Evolutionary conservation across 1,140 invertebrate genomes (phyloP).

Genomic region (Drosophila parvula): DNA sequence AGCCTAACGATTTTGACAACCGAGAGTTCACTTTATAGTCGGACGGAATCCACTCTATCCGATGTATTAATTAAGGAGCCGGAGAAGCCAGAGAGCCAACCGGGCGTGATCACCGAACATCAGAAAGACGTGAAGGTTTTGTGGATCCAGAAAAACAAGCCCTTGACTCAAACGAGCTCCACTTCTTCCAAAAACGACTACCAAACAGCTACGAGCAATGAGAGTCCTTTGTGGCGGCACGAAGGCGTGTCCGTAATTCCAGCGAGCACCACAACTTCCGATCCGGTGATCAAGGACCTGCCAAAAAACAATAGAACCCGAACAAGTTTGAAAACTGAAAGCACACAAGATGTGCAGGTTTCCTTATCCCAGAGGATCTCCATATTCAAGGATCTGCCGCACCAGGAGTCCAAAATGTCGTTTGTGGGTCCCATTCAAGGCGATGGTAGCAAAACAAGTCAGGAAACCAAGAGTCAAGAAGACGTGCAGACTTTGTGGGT

Average conservation of each 20-base stretch:
- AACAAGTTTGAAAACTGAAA: background rate
- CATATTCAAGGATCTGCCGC: too few species aligned
- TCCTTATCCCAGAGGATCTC: background rate
- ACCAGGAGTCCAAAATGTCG: too few species aligned
- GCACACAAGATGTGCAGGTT: background rate
- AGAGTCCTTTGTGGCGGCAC: too few species aligned
- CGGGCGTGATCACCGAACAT: too few species aligned
- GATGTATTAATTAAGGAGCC: background rate
- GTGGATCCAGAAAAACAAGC: background rate
- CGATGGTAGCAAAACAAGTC: background rate
- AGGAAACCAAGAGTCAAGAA: background rate
- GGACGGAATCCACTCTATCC: background rate
- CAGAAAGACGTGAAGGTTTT: too few species aligned
- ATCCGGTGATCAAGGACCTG: too few species aligned
- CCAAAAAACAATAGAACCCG: too few species aligned
- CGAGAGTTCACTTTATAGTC: too few species aligned
- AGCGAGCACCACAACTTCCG: too few species aligned
- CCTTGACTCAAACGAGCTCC: background rate
- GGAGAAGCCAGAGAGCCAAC: background rate
- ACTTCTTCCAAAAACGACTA: background rate
- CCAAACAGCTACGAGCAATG: too few species aligned
- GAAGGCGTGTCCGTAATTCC: too few species aligned
- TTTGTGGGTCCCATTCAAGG: too few species aligned
- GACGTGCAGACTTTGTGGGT: background rate
- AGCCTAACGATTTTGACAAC: background rate